Percentiles rank a stretch among this genome's conserved stretches.
These are phyloP conservation scores for Circaetus gallicus DNA, from an alignment of 2,113 vertebrate species.

Conservation along the genomic window DNA sequence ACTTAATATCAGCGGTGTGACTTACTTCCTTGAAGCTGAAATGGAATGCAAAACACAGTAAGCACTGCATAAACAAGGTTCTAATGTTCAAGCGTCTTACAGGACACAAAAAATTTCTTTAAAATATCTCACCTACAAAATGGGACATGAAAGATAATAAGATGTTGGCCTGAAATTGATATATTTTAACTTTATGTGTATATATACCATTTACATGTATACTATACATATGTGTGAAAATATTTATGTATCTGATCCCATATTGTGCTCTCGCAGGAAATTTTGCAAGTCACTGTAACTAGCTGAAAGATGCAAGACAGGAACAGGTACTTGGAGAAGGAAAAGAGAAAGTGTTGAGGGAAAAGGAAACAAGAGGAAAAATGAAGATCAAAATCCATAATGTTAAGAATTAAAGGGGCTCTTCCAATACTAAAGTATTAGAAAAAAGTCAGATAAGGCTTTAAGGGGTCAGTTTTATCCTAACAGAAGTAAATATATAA, in stretches of 20 bases:
- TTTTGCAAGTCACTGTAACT: not conserved
- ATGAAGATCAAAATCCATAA: not conserved
- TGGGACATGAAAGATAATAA: rapidly evolving
- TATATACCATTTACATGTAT: not conserved
- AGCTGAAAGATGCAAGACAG: not conserved
- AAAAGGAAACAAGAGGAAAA: not conserved
- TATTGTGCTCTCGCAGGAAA: not conserved
- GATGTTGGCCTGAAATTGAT: not conserved
- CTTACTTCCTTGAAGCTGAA: not conserved
- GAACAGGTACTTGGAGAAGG: not conserved
- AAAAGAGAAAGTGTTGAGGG: not conserved
- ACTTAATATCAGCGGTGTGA: not conserved
- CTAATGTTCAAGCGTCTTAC: not conserved
- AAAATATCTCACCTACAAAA: not conserved
- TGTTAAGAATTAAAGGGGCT: not conserved
- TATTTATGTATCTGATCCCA: not conserved
- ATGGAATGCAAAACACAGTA: not conserved
- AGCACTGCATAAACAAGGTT: not conserved
- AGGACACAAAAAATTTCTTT: not conserved
- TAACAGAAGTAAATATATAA: not conserved
- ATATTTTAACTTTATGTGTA: not conserved
- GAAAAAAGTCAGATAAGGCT: not conserved
- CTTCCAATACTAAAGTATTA: not conserved
- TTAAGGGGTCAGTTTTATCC: not conserved
- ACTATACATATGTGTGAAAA: not conserved